Evolutionary conservation across 2,113 vertebrate genomes (phyloP).

Genomic region (Platysteira castanea): DNA sequence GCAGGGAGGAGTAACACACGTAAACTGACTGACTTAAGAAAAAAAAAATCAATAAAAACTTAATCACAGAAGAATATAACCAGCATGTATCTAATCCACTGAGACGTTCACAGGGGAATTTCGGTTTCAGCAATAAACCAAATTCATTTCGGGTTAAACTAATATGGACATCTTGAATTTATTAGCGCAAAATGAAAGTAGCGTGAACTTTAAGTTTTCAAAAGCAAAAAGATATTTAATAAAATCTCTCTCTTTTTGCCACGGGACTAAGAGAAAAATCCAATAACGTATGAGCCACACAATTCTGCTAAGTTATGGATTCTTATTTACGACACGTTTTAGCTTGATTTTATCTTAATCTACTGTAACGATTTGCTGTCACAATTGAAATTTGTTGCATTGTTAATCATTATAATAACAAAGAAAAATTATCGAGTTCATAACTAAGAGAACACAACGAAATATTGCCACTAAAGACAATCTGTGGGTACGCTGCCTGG

Average conservation of each 20-base stretch:
- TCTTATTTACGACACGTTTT: not conserved
- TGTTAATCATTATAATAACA: conserved; percentile 30
- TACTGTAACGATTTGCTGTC: conserved; percentile 4
- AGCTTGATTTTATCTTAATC: conserved; percentile 44
- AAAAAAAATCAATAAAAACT: conserved; percentile 48
- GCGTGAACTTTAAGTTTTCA: conserved; percentile 18
- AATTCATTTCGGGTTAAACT: conserved; percentile 45
- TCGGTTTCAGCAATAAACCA: conserved; percentile 44
- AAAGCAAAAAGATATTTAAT: conserved; percentile 39
- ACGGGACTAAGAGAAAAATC: conserved; percentile 13
- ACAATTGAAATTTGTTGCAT: not conserved
- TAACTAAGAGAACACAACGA: not conserved
- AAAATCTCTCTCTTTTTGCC: conserved; percentile 8
- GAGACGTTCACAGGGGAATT: not conserved
- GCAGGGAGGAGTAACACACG: not conserved
- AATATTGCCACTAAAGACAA: not conserved
- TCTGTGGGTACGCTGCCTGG: not conserved
- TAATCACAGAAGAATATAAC: conserved; percentile 37
- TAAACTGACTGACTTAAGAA: not conserved
- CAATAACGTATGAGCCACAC: not conserved
- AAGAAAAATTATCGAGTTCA: not conserved
- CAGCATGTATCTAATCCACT: not conserved
- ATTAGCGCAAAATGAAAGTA: conserved; percentile 40
- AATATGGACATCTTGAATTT: conserved; percentile 54
- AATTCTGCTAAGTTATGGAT: not conserved